Percentiles rank a stretch among this genome's conserved stretches.
Conservation (phyloP, 1,140 invertebrate genomes). For the Alviniconcha marisindica region DNA sequence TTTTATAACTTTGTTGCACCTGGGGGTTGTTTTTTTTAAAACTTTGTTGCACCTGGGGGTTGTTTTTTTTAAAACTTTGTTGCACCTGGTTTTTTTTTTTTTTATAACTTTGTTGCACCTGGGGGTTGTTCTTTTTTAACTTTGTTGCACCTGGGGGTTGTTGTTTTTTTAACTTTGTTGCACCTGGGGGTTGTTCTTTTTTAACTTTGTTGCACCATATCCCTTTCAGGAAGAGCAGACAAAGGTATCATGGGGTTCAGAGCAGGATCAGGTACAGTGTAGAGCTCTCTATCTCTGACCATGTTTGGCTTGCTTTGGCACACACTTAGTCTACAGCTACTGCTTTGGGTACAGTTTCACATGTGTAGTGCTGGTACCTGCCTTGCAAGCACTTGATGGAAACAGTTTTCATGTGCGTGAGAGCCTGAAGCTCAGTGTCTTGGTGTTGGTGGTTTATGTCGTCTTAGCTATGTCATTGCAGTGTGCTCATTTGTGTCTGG, state of each 20-base stretch:
- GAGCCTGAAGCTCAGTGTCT: no score
- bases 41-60: no score
- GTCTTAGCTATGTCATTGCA: neutral
- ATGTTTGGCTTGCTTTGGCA: no score
- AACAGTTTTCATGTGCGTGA: no score
- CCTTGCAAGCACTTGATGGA: no score
- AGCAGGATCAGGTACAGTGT: constrained; percentile 23
- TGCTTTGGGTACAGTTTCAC: no score
- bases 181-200: neutral
- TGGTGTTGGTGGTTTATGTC: neutral
- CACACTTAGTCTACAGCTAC: no score
- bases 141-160: neutral
- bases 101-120: neutral
- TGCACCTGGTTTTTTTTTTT: neutral
- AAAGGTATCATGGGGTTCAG: neutral
- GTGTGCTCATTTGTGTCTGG: neutral
- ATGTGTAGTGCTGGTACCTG: no score
- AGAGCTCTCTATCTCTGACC: no score
- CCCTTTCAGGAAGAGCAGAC: neutral
- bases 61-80: neutral
- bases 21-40: neutral
- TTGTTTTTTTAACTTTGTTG: neutral
- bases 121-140: neutral
- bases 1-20: neutral
- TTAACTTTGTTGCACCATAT: neutral